Evolutionary conservation across 2,113 vertebrate genomes (phyloP), one percentile per base, ranked within the genome.

Genomic region (Pipa parva): DNA sequence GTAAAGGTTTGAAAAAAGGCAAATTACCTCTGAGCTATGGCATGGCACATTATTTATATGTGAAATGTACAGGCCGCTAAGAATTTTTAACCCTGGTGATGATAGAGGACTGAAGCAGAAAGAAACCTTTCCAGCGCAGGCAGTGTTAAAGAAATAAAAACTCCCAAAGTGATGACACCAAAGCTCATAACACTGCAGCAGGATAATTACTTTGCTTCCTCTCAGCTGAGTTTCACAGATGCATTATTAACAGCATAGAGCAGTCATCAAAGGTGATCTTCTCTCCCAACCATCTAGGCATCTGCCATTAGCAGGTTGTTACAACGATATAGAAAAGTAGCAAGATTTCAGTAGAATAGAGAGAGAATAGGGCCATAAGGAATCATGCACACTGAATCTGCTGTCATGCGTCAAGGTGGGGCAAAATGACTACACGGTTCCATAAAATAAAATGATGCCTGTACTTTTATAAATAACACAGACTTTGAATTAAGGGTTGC

Each of bases 141-240:
- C n/a, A 29, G 13, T 10, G 17, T 7, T 9, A 17, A 49, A 24
- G 93, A 93, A 98, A 98, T 98, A 95, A 92, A 97, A 96, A 92
- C 95, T 94, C 93, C 93, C 90, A 91, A 95, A 93, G 94, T 92
- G 92, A 93, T 88, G 92, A 89, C 89, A 89, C 90, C 80, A 91
- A 92, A 92, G 90, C 87, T 81, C 81, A 72, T 84, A 88, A 90
- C 85, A 88, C 93, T 92, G 93, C 88, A 83, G 91, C 89, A 93
- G 92, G 94, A 95, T 98, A 97, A 99, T 99, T 98, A 98, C 87
- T 93, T 88, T 83, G 91, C 93, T 97, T 92, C 94, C 93, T 93
- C 85, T 83, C 95, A 99, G 95, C 96, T 97, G 96, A 98, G 93
- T 93, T 92, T 95, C 94, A 91, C 90, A 93, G 94, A 95, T 94